Evolutionary conservation across 2,797 vertebrate species (phyloP).

Genomic region (Perdix hodgsoniae): DNA sequence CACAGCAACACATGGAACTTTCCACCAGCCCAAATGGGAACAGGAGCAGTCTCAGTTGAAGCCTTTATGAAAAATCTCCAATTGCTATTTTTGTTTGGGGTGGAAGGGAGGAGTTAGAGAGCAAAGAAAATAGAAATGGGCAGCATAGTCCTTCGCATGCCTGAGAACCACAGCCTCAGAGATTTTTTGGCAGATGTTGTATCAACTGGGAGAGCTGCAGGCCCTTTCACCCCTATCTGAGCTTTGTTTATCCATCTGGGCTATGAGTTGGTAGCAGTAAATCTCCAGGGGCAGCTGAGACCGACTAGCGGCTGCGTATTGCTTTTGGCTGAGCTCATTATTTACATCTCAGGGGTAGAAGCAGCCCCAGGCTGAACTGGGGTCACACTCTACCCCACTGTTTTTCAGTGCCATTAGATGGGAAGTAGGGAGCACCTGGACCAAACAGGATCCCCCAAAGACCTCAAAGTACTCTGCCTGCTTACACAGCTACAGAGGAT

Average conservation of each 20-base stretch:
- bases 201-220: background rate
- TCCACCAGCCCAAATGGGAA: constrained; percentile 63
- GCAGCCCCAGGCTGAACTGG: background rate
- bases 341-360: background rate
- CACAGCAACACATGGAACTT: constrained; percentile 72
- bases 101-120: constrained; percentile 50
- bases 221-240: constrained; percentile 26
- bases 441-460: background rate
- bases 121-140: constrained; percentile 33
- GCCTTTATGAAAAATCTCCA: constrained; percentile 6
- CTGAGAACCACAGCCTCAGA: constrained; percentile 38
- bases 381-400: background rate
- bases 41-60: constrained; percentile 16
- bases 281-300: constrained; percentile 2
- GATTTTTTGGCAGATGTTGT: constrained; percentile 27
- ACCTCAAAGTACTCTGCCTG: background rate
- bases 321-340: background rate
- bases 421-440: background rate
- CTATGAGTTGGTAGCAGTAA: constrained; percentile 20
- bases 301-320: background rate
- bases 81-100: constrained; percentile 32
- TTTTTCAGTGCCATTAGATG: background rate
- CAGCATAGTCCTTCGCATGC: background rate
- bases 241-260: constrained; percentile 24
- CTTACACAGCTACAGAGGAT: background rate